Evolutionary conservation across 2,113 vertebrate genomes (phyloP).

Genomic region (Thunnus maccoyii): DNA sequence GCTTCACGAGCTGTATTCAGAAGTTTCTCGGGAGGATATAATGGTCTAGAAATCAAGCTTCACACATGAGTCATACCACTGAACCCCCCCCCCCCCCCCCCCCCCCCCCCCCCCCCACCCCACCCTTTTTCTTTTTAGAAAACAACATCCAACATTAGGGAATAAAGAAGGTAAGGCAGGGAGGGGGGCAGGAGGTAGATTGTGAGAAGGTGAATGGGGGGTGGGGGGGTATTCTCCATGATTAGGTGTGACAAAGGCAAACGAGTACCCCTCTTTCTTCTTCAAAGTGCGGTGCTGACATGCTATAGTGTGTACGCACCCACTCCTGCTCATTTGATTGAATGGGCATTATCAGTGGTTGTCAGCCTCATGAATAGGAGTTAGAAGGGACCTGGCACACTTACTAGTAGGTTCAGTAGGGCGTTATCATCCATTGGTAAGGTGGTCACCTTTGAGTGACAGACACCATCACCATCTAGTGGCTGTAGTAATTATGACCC

Average conservation of each 20-base stretch:
- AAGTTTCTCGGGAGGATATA: constrained; percentile 62
- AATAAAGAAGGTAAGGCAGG: constrained; percentile 31
- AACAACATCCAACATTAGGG: constrained; percentile 49
- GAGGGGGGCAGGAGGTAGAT: not conserved
- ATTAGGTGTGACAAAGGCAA: constrained; percentile 47
- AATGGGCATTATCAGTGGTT: too few species aligned
- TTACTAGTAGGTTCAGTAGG: too few species aligned
- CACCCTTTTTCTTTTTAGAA: not conserved
- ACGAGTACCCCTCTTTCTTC: constrained; percentile 12
- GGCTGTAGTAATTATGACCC: too few species aligned
- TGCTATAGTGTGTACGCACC: not conserved
- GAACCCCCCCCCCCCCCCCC: constrained; percentile 6
- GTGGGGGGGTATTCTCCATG: constrained; percentile 9
- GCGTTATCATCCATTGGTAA: too few species aligned
- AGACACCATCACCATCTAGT: too few species aligned
- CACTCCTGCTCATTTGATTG: too few species aligned
- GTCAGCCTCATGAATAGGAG: too few species aligned
- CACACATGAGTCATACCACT: constrained; percentile 56
- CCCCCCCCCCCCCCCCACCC: not conserved
- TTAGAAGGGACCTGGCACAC: too few species aligned
- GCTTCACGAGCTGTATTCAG: constrained; percentile 25
- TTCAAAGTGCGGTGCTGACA: constrained; percentile 12
- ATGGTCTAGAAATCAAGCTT: constrained; percentile 63
- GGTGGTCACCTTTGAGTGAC: too few species aligned
- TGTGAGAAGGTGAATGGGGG: constrained; percentile 1